Conservation (phyloP, 2,113 vertebrate genomes). For the Gopherus flavomarginatus region DNA sequence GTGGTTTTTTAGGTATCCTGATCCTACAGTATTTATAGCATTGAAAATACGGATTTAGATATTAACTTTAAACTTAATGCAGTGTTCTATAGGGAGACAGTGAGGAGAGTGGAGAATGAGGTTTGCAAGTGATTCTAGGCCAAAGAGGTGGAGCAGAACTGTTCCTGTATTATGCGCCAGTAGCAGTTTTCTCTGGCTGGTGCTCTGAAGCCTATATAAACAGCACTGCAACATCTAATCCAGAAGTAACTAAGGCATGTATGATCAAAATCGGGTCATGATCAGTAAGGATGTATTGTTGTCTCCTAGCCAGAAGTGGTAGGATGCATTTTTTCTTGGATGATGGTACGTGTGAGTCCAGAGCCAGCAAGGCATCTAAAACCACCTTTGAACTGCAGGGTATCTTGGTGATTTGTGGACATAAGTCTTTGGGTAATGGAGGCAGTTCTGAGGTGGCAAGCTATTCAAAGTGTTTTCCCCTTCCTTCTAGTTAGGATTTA, state of each 20-base stretch:
- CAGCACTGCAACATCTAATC: background rate
- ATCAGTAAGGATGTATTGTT: background rate
- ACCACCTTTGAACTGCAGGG: background rate
- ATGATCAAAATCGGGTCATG: background rate
- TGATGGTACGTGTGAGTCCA: background rate
- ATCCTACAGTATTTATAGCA: background rate
- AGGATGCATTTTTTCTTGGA: background rate
- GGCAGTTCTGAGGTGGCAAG: background rate
- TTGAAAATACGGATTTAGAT: background rate
- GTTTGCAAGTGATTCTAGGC: background rate
- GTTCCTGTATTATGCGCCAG: background rate
- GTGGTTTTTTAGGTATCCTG: background rate
- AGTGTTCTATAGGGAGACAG: background rate
- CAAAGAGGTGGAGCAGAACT: background rate
- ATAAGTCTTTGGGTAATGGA: background rate
- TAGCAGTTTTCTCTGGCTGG: background rate
- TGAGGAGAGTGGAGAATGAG: background rate
- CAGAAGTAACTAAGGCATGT: background rate
- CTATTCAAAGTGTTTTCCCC: background rate
- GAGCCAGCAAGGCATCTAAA: background rate
- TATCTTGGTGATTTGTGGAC: background rate
- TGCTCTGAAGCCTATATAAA: background rate
- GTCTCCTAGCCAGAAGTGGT: background rate
- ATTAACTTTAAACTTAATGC: background rate
- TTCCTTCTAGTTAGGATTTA: background rate